Evolutionary conservation across 2,113 vertebrate genomes (phyloP), one percentile per base, ranked within the genome.

Genomic region (Tupaia tana): DNA sequence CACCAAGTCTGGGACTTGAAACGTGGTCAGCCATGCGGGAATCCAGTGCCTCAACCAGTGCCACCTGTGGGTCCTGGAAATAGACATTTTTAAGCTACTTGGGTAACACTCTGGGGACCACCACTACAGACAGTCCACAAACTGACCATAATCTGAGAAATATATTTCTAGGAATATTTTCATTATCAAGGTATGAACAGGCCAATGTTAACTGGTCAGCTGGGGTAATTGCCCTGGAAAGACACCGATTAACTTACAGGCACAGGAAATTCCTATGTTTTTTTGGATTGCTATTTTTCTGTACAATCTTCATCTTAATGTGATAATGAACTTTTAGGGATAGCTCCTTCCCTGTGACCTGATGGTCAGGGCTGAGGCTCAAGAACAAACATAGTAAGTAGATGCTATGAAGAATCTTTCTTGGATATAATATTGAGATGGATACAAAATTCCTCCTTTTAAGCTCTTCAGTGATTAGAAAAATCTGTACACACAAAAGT

Each of bases 211-310:
- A 87, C 71, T 89, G 56, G n/a, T 77, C 91, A 88, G 27, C 70
- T 88, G 27, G 34, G 6, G 1, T 70, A 96, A 84, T 91, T 81
- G 24, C n/a, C 52, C 54, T 79, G n/a, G 9, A 84, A 80, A 75
- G 78, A 87, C 29, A 66, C 27, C 29, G 18, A 80, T 73, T 70
- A 74, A 81, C 22, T 70, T 78, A 81, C 22, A 94, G 31, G 61
- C 61, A 81, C 25, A 34, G 24, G 64, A 91, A 89, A 16, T 77
- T 25, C 24, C 24, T 80, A 7, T 19, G n/a, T 85, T 31, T 74
- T 97, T 78, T 22, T 88, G 15, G 15, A 94, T 59, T 59, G 73
- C 34, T 19, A 58, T 71, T 95, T 93, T 95, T 69, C 70, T 92
- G 69, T 13, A 86, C 54, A 93, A 52, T 87, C 25, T 71, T 87